phyloP scores from a whole-genome alignment of 2,797 vertebrate species.

The Bradypodion ventrale region DNA sequence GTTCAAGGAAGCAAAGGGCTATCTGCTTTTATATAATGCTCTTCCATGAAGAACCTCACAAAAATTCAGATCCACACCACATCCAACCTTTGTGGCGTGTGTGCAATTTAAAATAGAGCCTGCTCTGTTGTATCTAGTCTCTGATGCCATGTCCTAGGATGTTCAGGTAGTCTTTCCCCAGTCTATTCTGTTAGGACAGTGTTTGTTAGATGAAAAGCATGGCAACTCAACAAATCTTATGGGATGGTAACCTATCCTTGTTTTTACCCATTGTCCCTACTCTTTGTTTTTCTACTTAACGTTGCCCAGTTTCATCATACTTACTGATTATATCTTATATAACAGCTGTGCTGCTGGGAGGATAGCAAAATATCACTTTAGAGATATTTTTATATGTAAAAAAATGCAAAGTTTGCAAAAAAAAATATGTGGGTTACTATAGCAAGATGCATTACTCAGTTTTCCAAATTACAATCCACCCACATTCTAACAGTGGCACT shows the following conservation, averaged over 20 bases:
- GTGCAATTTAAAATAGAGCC: not conserved
- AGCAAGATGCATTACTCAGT: constrained; percentile 10
- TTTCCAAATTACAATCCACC: constrained; percentile 17
- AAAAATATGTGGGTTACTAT: not conserved
- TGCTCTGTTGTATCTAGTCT: not conserved
- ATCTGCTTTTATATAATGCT: not conserved
- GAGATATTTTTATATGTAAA: not conserved
- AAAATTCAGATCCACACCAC: not conserved
- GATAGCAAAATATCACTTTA: not conserved
- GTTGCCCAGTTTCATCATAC: not conserved
- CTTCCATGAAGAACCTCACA: not conserved
- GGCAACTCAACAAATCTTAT: not conserved
- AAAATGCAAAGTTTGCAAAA: not conserved
- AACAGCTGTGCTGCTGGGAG: not conserved
- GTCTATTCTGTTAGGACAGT: not conserved
- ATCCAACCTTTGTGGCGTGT: not conserved
- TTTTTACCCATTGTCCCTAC: not conserved
- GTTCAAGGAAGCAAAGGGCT: not conserved
- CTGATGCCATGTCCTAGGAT: not conserved
- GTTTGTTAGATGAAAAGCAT: not conserved
- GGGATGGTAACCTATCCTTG: no score
- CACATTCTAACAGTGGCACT: not conserved
- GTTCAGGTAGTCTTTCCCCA: not conserved
- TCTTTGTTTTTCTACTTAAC: not conserved
- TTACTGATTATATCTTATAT: not conserved